phyloP scores from a whole-genome alignment of 2,113 vertebrate genomes.

The Globicephala melas region DNA sequence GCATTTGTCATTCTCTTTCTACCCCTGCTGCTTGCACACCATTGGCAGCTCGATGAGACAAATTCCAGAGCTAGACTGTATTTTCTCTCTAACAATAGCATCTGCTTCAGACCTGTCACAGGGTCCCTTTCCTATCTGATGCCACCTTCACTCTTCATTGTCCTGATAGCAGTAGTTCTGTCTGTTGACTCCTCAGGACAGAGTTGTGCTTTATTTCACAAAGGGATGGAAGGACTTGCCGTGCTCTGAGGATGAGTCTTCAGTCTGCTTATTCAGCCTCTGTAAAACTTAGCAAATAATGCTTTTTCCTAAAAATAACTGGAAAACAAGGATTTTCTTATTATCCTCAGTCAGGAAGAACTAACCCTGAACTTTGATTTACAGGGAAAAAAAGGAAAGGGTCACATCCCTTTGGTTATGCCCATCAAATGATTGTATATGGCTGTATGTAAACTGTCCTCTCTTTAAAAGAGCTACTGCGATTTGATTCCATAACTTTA shows the following conservation, averaged over 20 bases:
- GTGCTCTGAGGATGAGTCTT: background rate
- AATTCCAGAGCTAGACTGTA: background rate
- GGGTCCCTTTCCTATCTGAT: background rate
- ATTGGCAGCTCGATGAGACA: background rate
- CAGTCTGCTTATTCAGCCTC: background rate
- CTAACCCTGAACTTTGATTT: background rate
- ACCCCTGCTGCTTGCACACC: background rate
- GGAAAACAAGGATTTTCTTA: background rate
- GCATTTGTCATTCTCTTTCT: background rate
- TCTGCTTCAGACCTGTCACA: background rate
- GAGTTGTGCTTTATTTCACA: background rate
- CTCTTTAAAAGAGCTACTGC: background rate
- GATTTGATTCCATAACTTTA: background rate
- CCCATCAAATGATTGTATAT: background rate
- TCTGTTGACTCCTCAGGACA: background rate
- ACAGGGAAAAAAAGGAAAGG: background rate
- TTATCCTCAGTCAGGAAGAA: background rate
- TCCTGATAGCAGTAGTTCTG: background rate
- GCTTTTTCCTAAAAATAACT: background rate
- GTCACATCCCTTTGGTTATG: background rate
- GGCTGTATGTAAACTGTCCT: rapidly evolving
- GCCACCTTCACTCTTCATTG: background rate
- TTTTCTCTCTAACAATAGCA: conserved; percentile 21
- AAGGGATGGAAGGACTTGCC: background rate
- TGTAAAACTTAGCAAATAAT: background rate